Base-by-base conservation (phyloP, 2,888 invertebrate species). In the Muscina levida region DNA sequence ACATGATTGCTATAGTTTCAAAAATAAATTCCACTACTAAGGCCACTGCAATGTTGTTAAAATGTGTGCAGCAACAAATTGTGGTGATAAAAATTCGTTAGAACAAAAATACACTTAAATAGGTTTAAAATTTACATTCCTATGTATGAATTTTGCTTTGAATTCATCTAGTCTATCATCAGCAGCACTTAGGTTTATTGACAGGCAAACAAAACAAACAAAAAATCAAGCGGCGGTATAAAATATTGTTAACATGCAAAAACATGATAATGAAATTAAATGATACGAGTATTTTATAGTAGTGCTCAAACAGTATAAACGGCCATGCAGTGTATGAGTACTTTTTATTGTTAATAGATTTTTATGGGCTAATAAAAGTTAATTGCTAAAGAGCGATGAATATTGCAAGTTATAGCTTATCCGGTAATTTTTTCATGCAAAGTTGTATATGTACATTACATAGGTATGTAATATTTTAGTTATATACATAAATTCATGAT, bases 291-390 rank as follows among this genome's bases (percentile, higher is more conserved):
- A 51, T 17, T 51, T 51, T 51, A 51, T 51, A 51, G 19, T n/a
- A n/a, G 51, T 51, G 51, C 19, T 19, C 51, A 31, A 8, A 8
- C 31, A 17, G 51, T 11, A 17, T 22, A 22, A 51, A 6, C 11
- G 24, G 17, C 11, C 24, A 53, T 53, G 22, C 48, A 19, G 31
- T 31, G 8, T 53, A 24, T 53, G 53, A 53, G 11, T 42, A 66
- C 66, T 68, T 59, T 74, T 42, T 66, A 71, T 71, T 59, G 71
- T 79, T 71, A 72, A 79, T 74, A 74, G 71, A 71, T 74, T 71
- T 74, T 75, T 72, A 59, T 67, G 8, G 8, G 51, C 19, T 22
- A 75, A 59, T 51, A 75, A 71, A 67, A 72, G 51, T 67, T 79
- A 79, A 79, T 79, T 75, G 66, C n/a, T 46, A 19, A 72, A 56